These are phyloP conservation scores for Anolis apletophallus DNA, from an alignment of 2,797 vertebrate genomes.

Conservation along the genomic window DNA sequence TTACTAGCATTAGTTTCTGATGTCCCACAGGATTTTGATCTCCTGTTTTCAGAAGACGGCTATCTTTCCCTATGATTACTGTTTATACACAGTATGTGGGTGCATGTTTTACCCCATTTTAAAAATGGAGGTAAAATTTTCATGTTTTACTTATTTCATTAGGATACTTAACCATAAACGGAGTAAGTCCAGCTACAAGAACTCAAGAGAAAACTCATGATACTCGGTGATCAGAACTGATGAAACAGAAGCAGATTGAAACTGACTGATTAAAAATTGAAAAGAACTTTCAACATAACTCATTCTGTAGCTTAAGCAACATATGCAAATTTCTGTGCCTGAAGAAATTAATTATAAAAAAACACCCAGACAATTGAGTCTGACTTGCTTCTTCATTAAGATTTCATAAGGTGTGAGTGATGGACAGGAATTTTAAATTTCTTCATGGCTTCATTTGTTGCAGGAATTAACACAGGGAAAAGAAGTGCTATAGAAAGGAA, in stretches of 20 bases:
- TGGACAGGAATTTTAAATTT: neutral
- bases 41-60: neutral
- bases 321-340: constrained; percentile 20
- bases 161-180: neutral
- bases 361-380: constrained; percentile 16
- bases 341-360: constrained; percentile 33
- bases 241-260: constrained; percentile 28
- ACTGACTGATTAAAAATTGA: constrained; percentile 35
- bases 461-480: neutral
- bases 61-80: neutral
- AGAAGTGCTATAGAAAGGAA: neutral
- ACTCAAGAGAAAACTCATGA: neutral
- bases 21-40: neutral
- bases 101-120: neutral
- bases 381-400: constrained; percentile 34
- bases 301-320: constrained; percentile 25
- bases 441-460: neutral
- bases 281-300: constrained; percentile 17
- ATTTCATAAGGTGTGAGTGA: constrained; percentile 23
- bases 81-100: neutral
- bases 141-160: neutral
- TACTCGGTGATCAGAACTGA: neutral
- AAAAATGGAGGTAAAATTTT: neutral
- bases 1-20: neutral
- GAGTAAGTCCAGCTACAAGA: neutral